Conservation (phyloP, 2,113 vertebrate species). For the Platycercus adscitus region DNA sequence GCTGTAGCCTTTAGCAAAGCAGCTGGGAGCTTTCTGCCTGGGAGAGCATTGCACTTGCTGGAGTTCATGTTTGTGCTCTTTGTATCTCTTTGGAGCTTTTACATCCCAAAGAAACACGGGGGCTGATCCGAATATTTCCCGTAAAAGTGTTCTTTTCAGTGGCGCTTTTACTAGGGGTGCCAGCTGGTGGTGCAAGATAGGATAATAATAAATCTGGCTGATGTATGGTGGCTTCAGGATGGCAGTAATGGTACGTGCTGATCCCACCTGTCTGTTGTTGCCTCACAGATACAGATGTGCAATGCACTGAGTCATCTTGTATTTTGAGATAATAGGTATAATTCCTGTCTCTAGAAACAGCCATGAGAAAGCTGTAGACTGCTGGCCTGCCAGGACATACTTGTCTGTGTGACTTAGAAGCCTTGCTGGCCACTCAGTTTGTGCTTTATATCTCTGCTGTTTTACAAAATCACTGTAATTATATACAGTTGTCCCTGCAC, state of each 20-base stretch:
- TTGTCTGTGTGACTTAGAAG: slow-evolving; percentile 34
- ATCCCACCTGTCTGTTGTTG: background rate
- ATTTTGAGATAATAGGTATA: background rate
- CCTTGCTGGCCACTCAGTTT: background rate
- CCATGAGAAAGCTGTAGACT: background rate
- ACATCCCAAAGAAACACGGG: background rate
- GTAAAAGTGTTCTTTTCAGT: background rate
- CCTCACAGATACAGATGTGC: background rate
- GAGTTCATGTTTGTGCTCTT: background rate
- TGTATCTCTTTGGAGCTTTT: background rate
- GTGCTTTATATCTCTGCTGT: slow-evolving; percentile 46
- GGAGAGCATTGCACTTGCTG: background rate
- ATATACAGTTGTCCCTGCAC: slow-evolving; percentile 31
- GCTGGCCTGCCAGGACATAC: background rate
- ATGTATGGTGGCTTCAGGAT: background rate
- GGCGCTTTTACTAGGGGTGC: background rate
- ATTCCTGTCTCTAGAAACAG: background rate
- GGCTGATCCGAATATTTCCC: background rate
- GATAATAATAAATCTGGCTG: background rate
- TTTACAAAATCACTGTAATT: slow-evolving; percentile 51
- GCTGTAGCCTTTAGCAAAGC: slow-evolving; percentile 45
- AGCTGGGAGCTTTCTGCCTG: slow-evolving; percentile 53
- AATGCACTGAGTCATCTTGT: background rate
- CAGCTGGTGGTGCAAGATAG: background rate
- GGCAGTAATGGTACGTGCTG: background rate